Base-by-base conservation (phyloP, 2,888 invertebrate species). In the Ornithoptera alexandrae region DNA sequence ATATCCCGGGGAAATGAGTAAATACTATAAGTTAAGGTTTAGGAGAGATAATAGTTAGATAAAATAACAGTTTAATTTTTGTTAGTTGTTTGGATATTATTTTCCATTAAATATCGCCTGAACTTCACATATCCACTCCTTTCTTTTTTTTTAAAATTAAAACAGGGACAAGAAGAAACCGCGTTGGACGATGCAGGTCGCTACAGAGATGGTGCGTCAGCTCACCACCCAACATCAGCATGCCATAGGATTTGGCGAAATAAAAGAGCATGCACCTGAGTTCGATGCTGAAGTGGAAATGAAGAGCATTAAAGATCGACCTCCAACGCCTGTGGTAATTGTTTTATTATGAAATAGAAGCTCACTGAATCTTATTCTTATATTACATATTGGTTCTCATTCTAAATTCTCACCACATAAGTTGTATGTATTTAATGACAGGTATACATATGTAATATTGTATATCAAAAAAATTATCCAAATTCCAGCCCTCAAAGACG, bases 291-390 rank as follows among this genome's bases (percentile, higher is more conserved):
- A 87, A 0, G 4, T 74, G 0, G 88, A 89, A 1, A 75, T 89
- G 81, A 91, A 90, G 78, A 87, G 86, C 65, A 75, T 78, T 8
- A 86, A 73, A 65, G 82, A 86, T 42, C 80, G 92, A 64, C 84
- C 85, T 0, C 90, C 92, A 0, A 92, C 92, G 0, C 92, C 92
- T 72, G 90, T 92, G 80, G 92, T 92, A 80, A 56, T 83, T 69
- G 17, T 53, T 46, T 46, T 17, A 46, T 15, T 17, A 4, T 4
- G 0, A 15, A 12, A 46, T 46, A 46, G 15, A 46, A 46, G 0
- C 12, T 2, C 12, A 46, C 46, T 15, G 30, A 5, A 30, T 30
- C 30, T 30, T 15, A 46, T 46, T 15, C 10, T 15, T 46, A 46
- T 3, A 46, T 46, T 15, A 15, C 15, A 46, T 15, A 46, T 46